Percentiles rank a stretch among this genome's conserved stretches.
phyloP scores from a whole-genome alignment of 2,888 invertebrate species.

The Agrotis segetum region DNA sequence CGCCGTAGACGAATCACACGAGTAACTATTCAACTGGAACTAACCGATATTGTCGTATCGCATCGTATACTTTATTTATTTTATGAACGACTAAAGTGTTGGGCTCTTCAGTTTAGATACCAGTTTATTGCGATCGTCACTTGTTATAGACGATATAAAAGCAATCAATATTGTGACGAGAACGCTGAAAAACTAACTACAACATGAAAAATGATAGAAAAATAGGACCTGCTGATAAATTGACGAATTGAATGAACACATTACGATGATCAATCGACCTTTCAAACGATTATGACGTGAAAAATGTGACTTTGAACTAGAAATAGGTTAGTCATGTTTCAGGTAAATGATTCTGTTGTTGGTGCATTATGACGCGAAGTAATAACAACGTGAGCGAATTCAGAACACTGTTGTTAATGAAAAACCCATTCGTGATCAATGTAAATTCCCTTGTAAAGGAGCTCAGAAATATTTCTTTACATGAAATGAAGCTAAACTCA shows the following conservation, averaged over 20 bases:
- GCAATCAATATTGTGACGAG: conserved; percentile 27
- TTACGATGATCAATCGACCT: conserved; percentile 31
- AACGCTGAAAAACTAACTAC: conserved; percentile 1
- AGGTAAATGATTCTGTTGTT: conserved; percentile 14
- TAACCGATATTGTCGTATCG: conserved; percentile 8
- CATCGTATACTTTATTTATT: conserved; percentile 21
- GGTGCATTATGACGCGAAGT: conserved; percentile 13
- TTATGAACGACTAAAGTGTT: conserved; percentile 21
- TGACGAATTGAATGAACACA: conserved; percentile 17
- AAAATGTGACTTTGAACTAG: conserved; percentile 25
- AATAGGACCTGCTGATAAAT: conserved; percentile 20
- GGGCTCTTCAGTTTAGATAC: conserved; percentile 34
- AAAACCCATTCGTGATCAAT: conserved; percentile 56
- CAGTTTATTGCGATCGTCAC: conserved; percentile 29
- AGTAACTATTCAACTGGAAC: conserved; percentile 14
- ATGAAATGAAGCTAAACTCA: conserved; percentile 1
- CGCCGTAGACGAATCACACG: background rate
- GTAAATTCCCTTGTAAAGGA: conserved; percentile 7
- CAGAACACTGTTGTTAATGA: conserved; percentile 2
- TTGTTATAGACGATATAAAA: conserved; percentile 28
- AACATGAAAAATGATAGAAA: conserved; percentile 3
- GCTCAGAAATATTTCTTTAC: conserved; percentile 10
- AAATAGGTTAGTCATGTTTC: conserved; percentile 36
- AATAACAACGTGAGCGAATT: conserved; percentile 16
- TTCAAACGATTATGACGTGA: conserved; percentile 4